Percentiles rank a stretch among this genome's conserved stretches.
Conservation (phyloP, 2,113 vertebrate genomes). For the Pogonocichla stellata region DNA sequence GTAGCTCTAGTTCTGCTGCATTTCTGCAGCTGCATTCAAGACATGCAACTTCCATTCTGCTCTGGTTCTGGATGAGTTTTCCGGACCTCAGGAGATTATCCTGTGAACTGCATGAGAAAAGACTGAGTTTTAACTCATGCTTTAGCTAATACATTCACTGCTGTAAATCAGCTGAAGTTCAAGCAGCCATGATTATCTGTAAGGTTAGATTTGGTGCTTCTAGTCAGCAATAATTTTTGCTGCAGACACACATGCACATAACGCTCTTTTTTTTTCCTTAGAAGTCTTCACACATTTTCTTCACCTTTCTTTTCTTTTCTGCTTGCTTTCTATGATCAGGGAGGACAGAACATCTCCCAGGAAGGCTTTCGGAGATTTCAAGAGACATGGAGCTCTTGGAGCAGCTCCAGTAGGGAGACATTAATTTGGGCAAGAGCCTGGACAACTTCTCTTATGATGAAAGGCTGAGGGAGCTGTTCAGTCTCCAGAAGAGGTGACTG, state of each 20-base stretch:
- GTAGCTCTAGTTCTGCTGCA: background rate
- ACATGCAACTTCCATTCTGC: background rate
- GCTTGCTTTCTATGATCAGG: background rate
- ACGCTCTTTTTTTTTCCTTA: background rate
- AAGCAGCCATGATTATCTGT: background rate
- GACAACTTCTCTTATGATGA: background rate
- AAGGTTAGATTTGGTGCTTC: background rate
- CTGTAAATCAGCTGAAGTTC: background rate
- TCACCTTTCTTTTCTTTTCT: background rate
- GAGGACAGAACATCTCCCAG: background rate
- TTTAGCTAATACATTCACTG: background rate
- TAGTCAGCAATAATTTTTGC: background rate
- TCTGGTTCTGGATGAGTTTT: background rate
- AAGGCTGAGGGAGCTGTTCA: background rate
- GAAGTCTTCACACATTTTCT: background rate
- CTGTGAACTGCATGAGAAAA: background rate
- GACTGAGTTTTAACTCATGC: background rate
- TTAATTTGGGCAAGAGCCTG: background rate
- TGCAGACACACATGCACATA: background rate
- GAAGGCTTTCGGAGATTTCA: background rate
- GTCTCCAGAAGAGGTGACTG: rapidly evolving
- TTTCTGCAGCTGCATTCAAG: background rate
- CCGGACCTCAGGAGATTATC: background rate
- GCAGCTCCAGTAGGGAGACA: background rate
- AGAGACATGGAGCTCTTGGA: background rate